These are phyloP conservation scores for Bombyx mandarina DNA, from an alignment of 1,140 invertebrate genomes.

Conservation along the genomic window DNA sequence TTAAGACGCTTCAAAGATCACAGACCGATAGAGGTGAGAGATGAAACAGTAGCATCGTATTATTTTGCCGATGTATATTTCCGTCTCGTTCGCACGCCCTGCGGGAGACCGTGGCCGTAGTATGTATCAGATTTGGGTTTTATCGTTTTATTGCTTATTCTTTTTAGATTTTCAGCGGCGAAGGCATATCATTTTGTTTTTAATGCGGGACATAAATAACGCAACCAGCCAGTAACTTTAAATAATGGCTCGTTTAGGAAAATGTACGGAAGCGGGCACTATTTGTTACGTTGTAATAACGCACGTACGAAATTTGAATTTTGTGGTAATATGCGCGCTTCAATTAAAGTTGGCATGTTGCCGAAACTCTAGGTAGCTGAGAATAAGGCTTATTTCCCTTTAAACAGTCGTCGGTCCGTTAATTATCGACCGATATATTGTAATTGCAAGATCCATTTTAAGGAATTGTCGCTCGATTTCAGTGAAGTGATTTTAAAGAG, in stretches of 20 bases:
- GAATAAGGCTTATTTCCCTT: too few relatives aligned
- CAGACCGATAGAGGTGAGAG: conserved; percentile 67
- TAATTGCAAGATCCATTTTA: conserved; percentile 13
- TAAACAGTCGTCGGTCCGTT: too few relatives aligned
- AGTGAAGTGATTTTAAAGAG: conserved; percentile 61
- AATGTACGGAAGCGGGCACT: conserved; percentile 50
- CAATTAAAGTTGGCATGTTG: background rate
- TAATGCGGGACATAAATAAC: conserved; percentile 67
- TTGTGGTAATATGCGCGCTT: conserved; percentile 4
- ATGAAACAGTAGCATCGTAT: conserved; percentile 68
- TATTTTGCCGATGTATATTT: conserved; percentile 59
- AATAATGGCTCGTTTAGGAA: conserved; percentile 58
- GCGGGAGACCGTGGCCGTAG: conserved; percentile 61
- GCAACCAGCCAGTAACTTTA: conserved; percentile 49
- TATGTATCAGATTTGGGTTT: conserved; percentile 71
- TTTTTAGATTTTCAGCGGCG: conserved; percentile 71
- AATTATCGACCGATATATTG: too few relatives aligned
- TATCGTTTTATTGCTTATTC: conserved; percentile 72
- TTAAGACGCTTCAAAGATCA: conserved; percentile 66
- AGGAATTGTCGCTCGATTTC: conserved; percentile 44
- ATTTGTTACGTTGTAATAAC: conserved; percentile 34
- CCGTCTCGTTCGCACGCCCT: conserved; percentile 51
- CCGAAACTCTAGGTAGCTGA: too few relatives aligned
- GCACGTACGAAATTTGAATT: conserved; percentile 9
- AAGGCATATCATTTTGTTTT: conserved; percentile 70